Percentiles rank a stretch among this genome's conserved stretches.
phyloP scores from a whole-genome alignment of 1,140 invertebrate genomes.

The Drosophila sp. region DNA sequence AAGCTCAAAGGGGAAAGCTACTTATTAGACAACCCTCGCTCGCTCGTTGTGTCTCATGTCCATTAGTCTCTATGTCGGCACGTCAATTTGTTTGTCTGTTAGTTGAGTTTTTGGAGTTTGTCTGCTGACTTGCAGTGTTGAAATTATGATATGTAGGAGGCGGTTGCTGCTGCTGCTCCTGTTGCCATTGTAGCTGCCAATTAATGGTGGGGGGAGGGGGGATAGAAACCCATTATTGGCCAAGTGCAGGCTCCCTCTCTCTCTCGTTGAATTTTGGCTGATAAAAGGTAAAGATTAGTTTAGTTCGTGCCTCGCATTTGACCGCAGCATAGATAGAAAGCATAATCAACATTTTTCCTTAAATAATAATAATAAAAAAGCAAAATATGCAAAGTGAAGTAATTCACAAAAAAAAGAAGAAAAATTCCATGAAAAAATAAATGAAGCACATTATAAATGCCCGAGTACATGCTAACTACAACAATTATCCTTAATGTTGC shows the following conservation, averaged over 20 bases:
- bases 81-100: conserved; percentile 76
- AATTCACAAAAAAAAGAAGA: conserved; percentile 34
- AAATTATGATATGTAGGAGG: conserved; percentile 67
- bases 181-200: conserved; percentile 56
- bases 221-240: conserved; percentile 13
- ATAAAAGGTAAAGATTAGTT: conserved; percentile 4
- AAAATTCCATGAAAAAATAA: conserved; percentile 46
- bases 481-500: conserved; percentile 80
- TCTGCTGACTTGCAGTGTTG: conserved; percentile 16
- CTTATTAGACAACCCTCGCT: neutral
- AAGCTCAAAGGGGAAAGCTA: no score
- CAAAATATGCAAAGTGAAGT: conserved; percentile 66
- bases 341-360: conserved; percentile 76
- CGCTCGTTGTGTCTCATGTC: conserved; percentile 21
- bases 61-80: conserved; percentile 69
- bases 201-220: conserved; percentile 34
- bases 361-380: conserved; percentile 51
- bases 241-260: neutral
- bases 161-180: neutral
- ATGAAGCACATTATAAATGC: conserved; percentile 80
- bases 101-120: conserved; percentile 10
- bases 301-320: conserved; percentile 22
- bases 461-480: conserved; percentile 79
- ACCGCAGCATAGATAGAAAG: conserved; percentile 65
- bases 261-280: neutral